These are phyloP conservation scores for Furcula furcula DNA, from an alignment of 2,888 invertebrate genomes.

Conservation along the genomic window DNA sequence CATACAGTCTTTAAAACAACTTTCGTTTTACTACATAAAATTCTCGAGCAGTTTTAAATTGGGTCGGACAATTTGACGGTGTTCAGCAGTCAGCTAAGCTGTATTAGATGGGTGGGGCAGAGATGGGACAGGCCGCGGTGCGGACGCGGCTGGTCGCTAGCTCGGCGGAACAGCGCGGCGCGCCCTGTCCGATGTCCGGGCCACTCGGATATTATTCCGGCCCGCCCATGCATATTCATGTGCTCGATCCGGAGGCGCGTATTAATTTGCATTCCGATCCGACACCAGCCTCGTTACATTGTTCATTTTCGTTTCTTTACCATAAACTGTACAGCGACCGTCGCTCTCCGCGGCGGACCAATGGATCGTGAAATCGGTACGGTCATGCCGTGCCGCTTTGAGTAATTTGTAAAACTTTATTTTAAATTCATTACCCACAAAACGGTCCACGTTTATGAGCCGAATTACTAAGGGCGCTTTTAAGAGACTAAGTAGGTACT, in stretches of 20 bases:
- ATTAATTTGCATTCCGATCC: conserved; percentile 78
- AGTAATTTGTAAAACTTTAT: conserved; percentile 29
- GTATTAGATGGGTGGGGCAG: conserved; percentile 20
- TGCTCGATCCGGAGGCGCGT: conserved; percentile 68
- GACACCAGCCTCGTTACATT: conserved; percentile 56
- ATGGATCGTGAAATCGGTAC: conserved; percentile 51
- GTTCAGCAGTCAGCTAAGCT: conserved; percentile 25
- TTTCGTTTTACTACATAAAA: conserved; percentile 11
- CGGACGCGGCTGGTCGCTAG: not conserved
- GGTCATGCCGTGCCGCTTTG: conserved; percentile 25
- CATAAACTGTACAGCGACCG: conserved; percentile 37
- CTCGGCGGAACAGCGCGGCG: too few relatives aligned
- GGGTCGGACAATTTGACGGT: conserved; percentile 22
- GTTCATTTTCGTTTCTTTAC: conserved; percentile 69
- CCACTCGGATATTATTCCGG: conserved; percentile 68
- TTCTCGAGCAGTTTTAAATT: conserved; percentile 10
- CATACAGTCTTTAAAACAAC: too few relatives aligned
- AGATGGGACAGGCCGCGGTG: conserved; percentile 6
- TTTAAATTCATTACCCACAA: conserved; percentile 27
- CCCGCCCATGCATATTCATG: conserved; percentile 76
- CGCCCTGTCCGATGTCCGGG: conserved; percentile 33
- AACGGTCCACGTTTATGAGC: conserved; percentile 13
- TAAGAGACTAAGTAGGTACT: conserved; percentile 9
- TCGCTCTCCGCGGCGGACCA: conserved; percentile 41
- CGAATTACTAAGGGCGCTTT: conserved; percentile 18